These are phyloP conservation scores for Miltochrista miniata DNA, from an alignment of 2,888 invertebrate species.

Conservation along the genomic window DNA sequence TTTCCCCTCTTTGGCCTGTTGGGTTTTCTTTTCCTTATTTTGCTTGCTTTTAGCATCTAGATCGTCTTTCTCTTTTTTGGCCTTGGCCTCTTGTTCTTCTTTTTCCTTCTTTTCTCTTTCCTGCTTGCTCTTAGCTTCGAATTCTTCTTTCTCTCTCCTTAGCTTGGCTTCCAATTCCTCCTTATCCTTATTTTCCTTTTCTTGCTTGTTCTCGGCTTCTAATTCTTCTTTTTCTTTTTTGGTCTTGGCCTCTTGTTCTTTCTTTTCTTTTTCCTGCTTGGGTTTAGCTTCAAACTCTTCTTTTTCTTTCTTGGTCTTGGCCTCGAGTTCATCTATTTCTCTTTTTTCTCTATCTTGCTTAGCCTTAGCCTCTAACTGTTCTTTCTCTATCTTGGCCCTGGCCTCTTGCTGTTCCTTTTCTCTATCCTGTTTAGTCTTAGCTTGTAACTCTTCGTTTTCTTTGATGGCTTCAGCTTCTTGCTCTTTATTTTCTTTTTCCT, in stretches of 20 bases:
- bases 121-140: conserved; percentile 1
- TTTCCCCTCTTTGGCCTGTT: background rate
- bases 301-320: background rate
- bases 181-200: background rate
- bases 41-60: background rate
- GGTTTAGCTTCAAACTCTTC: background rate
- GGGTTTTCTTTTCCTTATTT: conserved; percentile 1
- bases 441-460: background rate
- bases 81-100: background rate
- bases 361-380: background rate
- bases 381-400: background rate
- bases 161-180: background rate
- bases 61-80: background rate
- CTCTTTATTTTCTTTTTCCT: no score
- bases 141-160: background rate
- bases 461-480: background rate
- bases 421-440: background rate
- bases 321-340: conserved; percentile 7
- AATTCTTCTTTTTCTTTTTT: background rate
- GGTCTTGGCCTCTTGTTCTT: background rate
- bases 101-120: conserved; percentile 6
- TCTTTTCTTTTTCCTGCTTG: background rate
- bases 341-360: conserved; percentile 10
- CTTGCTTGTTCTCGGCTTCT: background rate
- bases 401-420: background rate